A percentile compares a stretch with the other conserved stretches of the same genome.
Conservation (phyloP, 2,888 invertebrate species). For the Phytoseiulus persimilis region DNA sequence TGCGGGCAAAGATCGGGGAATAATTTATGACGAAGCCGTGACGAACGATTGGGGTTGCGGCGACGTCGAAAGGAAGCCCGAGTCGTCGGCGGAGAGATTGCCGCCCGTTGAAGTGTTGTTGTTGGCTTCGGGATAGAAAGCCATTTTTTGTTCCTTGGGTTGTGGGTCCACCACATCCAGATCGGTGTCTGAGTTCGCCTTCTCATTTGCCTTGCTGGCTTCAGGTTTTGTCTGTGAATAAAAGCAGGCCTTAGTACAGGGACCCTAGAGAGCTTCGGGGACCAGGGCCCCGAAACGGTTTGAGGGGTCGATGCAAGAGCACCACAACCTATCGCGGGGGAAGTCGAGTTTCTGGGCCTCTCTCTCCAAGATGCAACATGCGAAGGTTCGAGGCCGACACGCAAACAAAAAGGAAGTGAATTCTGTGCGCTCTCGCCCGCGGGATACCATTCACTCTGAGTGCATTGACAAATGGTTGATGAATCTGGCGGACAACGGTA, state of each 20-base stretch:
- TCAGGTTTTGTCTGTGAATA: conserved; percentile 38
- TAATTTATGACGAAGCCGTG: conserved; percentile 35
- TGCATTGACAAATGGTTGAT: too few relatives aligned
- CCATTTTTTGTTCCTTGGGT: neutral
- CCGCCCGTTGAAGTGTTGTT: neutral
- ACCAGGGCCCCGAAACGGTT: too few relatives aligned
- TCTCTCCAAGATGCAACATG: neutral
- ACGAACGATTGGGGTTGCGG: conserved; percentile 36
- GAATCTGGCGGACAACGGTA: neutral
- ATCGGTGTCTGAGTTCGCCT: conserved; percentile 33
- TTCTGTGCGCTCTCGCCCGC: too few relatives aligned
- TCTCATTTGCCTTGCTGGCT: conserved; percentile 12
- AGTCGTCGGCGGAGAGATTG: conserved; percentile 21
- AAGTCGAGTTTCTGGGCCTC: neutral
- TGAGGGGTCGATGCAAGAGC: too few relatives aligned
- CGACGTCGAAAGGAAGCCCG: conserved; percentile 36
- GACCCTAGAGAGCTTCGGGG: neutral
- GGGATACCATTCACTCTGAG: too few relatives aligned
- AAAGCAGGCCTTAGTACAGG: too few relatives aligned
- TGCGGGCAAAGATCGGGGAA: neutral
- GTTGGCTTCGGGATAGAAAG: conserved; percentile 14
- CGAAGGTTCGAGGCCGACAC: neutral
- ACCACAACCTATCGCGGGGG: too few relatives aligned
- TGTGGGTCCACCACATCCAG: conserved; percentile 32
- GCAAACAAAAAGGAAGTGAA: neutral